These are phyloP conservation scores for Drosophila melanogaster DNA, from an alignment of 1,140 invertebrate species.

Conservation along the genomic window Release_6_plus_ISO1_MT NT_037436.4:14334501-14335000, in stretches of 20 bases:
- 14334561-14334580: slow-evolving; percentile 56
- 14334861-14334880: too few species aligned
- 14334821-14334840: not conserved
- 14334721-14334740: not conserved
- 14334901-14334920: slow-evolving; percentile 17
- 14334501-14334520: slow-evolving; percentile 23
- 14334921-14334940: slow-evolving; percentile 17
- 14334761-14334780: slow-evolving; percentile 3
- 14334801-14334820: too few species aligned
- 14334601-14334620: slow-evolving; percentile 49
- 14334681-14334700: slow-evolving; percentile 73
- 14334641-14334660: slow-evolving; percentile 49
- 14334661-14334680: slow-evolving; percentile 65
- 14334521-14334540: slow-evolving; percentile 20
- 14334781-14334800: not conserved
- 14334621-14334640: slow-evolving; percentile 34
- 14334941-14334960: slow-evolving; percentile 29
- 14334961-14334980: slow-evolving; percentile 29
- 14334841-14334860: too few species aligned
- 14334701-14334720: not conserved
- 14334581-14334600: slow-evolving; percentile 68
- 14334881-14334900: too few species aligned
- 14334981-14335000: slow-evolving; percentile 70
- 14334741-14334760: slow-evolving; percentile 6
- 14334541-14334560: slow-evolving; percentile 20